Conservation (phyloP, 2,888 invertebrate genomes). For the Tenthredo notha region DNA sequence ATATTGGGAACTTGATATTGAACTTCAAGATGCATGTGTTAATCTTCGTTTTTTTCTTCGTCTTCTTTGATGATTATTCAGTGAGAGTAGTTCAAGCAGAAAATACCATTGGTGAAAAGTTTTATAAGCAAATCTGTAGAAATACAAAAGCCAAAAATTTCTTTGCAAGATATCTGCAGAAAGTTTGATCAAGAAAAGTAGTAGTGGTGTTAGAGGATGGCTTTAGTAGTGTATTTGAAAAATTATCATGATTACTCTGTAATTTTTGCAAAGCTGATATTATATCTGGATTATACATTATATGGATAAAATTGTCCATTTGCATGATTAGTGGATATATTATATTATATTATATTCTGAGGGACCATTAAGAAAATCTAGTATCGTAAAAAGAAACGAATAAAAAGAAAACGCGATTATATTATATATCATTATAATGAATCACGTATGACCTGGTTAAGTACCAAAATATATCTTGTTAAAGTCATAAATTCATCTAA, state of each 20-base stretch:
- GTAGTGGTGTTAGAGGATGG: neutral
- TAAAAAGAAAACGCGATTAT: neutral
- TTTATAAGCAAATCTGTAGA: neutral
- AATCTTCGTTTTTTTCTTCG: neutral
- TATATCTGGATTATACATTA: neutral
- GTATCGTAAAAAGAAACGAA: neutral
- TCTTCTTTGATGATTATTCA: neutral
- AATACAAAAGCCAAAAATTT: constrained; percentile 8
- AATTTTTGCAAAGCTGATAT: neutral
- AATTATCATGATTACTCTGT: neutral
- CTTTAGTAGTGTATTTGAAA: neutral
- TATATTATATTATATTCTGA: neutral
- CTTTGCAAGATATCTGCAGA: neutral
- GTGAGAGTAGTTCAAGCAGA: neutral
- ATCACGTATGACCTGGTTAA: neutral
- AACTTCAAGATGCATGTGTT: neutral
- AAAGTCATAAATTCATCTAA: neutral
- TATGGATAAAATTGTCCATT: neutral
- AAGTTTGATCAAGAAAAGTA: neutral
- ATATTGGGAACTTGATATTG: neutral
- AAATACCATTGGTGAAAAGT: neutral
- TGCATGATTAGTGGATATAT: neutral
- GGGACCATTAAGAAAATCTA: constrained; percentile 10
- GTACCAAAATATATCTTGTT: neutral
- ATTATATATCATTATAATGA: neutral